Conservation (phyloP, 2,888 invertebrate species). For the Malthinus seriepunctatus region DNA sequence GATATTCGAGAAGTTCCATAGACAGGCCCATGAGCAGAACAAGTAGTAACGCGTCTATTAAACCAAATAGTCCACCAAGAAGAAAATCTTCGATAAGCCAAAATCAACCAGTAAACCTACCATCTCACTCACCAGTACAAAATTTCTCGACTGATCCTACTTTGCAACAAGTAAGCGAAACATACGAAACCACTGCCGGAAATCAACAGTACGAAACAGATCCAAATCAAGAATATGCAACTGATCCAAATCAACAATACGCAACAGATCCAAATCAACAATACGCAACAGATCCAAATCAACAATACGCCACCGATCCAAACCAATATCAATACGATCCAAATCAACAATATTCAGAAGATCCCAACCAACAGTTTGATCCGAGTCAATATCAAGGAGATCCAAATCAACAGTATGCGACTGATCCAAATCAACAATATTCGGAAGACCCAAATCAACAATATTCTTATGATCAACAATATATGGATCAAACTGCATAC, state of each 20-base stretch:
- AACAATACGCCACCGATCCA: slow-evolving; percentile 22
- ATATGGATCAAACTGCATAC: neutral
- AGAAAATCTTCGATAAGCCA: slow-evolving; percentile 26
- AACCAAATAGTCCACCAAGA: slow-evolving; percentile 30
- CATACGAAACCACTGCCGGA: neutral
- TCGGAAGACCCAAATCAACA: slow-evolving; percentile 14
- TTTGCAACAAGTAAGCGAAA: slow-evolving; percentile 13
- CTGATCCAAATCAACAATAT: slow-evolving; percentile 32
- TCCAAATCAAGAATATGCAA: slow-evolving; percentile 20
- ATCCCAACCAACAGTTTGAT: slow-evolving; percentile 36
- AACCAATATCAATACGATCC: slow-evolving; percentile 27
- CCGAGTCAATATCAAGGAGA: slow-evolving; percentile 29
- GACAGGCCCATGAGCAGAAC: slow-evolving; percentile 37
- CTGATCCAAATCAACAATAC: slow-evolving; percentile 30
- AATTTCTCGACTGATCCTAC: slow-evolving; percentile 13
- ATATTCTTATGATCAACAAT: slow-evolving; percentile 23
- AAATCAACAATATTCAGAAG: slow-evolving; percentile 32
- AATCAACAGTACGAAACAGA: slow-evolving; percentile 41
- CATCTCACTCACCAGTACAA: neutral
- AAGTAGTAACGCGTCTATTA: slow-evolving; percentile 37
- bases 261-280: slow-evolving; percentile 20
- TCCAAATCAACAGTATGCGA: neutral
- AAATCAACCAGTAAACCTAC: neutral
- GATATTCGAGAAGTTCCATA: slow-evolving; percentile 32
- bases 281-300: slow-evolving; percentile 13